Evolutionary conservation across 2,113 vertebrate genomes (phyloP), one percentile per base, ranked within the genome.

Genomic region (Labrus mixtus): DNA sequence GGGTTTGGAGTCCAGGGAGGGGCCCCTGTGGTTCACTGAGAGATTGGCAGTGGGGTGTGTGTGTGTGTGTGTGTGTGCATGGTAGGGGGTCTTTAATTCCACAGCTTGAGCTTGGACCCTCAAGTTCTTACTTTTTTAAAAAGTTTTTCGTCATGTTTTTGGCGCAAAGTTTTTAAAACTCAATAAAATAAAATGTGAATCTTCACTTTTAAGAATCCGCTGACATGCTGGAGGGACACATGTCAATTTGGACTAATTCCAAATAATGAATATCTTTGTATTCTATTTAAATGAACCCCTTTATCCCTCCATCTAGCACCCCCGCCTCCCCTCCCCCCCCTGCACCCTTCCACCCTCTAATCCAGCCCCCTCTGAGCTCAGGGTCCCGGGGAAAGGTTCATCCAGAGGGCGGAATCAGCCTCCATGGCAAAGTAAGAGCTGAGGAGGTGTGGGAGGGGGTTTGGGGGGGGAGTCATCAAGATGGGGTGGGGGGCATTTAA

Each of bases 381-480:
- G 78, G 86, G 88, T 90, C 90, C 75, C 36, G 72, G 76, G 89
- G 79, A 85, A 91, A 92, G 88, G 94, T 94, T 95, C 94, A 95
- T 88, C 83, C 89, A 87, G 92, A 92, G 94, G 94, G 79, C 93
- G 89, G 84, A 90, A 84, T 90, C 90, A 93, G 85, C 85, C 87
- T 91, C 88, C 90, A 92, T 94, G 84, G 90, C 83, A 61, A 76
- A 86, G 73, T 71, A 36, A 75, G 48, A 55, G 73, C 51, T 57
- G 55, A 36, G 68, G 48, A 8, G 23, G 39, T 46, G 60, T 12
- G 43, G 10, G 69, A 39, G 62, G 62, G 64, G 37, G 29, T 29
- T 2, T 29, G 29, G 29, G 3, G 29, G 29, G 29, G 63, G 15
- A n/a, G 69, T 69, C 56, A 2, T 22, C 41, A 8, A 39, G 53